Percentiles rank a stretch among this genome's conserved stretches.
These are phyloP conservation scores for Laspeyria flexula DNA, from an alignment of 2,888 invertebrate genomes.

Conservation along the genomic window DNA sequence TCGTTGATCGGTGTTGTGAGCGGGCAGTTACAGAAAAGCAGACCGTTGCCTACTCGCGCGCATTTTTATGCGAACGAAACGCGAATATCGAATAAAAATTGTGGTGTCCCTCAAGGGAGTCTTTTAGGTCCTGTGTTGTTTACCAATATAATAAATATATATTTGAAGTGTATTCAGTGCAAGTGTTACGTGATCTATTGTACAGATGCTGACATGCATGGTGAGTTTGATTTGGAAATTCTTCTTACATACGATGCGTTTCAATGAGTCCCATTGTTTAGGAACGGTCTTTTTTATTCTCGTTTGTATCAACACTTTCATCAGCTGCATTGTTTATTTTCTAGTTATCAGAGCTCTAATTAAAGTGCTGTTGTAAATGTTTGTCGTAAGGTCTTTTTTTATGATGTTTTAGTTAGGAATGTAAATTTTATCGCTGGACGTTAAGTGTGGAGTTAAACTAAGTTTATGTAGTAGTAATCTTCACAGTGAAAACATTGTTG, in stretches of 20 bases:
- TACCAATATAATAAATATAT: slow-evolving; percentile 29
- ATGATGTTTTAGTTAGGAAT: slow-evolving; percentile 69
- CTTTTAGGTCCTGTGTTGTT: slow-evolving; percentile 64
- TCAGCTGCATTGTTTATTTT: slow-evolving; percentile 65
- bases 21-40: slow-evolving; percentile 68
- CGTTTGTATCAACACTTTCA: slow-evolving; percentile 69
- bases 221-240: slow-evolving; percentile 74
- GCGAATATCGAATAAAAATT: slow-evolving; percentile 58
- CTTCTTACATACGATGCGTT: slow-evolving; percentile 55
- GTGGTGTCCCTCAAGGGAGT: slow-evolving; percentile 69
- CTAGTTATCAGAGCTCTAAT: slow-evolving; percentile 72
- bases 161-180: slow-evolving; percentile 54
- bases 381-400: slow-evolving; percentile 66
- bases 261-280: slow-evolving; percentile 79
- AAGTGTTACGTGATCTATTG: slow-evolving; percentile 64
- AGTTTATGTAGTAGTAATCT: slow-evolving; percentile 15
- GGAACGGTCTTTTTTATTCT: slow-evolving; percentile 63
- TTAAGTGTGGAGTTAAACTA: slow-evolving; percentile 17
- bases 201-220: slow-evolving; percentile 75
- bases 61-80: slow-evolving; percentile 61
- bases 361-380: slow-evolving; percentile 66
- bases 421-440: slow-evolving; percentile 64
- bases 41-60: slow-evolving; percentile 64
- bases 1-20: slow-evolving; percentile 68
- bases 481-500: slow-evolving; percentile 19